Base-by-base conservation (phyloP, 2,797 vertebrate species). In the Sus cebifrons region DNA sequence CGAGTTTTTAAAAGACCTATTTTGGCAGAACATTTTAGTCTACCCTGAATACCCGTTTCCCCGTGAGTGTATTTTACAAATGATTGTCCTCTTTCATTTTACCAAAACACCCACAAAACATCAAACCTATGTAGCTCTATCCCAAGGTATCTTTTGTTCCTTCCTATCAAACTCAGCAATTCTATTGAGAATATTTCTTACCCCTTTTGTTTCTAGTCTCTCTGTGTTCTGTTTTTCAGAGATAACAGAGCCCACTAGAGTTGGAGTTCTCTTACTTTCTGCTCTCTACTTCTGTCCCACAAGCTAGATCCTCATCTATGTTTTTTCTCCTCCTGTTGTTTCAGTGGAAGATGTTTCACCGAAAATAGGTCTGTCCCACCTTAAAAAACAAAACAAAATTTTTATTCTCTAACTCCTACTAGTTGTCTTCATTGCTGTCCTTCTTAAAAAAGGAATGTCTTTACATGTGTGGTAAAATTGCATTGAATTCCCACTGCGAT, bases 91-190 rank as follows among this genome's bases (percentile, higher is more conserved):
- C 40, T 95, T 67, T 94, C 70, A 77, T 78, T 68, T 70, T 70
- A 89, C 56, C 82, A 36, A 75, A 84, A 56, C 36, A 79, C 25
- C 70, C 6, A 67, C 18, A 54, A 21, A 84, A 73, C 65, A 83
- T 74, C 58, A 52, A 83, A 36, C 58, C 77, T 36, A 64, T 3
- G 25, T 32, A 81, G 29, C n/a, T 81, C 14, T 60, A 29, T 64
- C 87, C 58, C 65, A 86, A 68, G 86, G 85, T 32, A 62, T 16
- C 40, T 91, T 92, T 91, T 84, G 13, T 84, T 91, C 49, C 58
- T 88, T 92, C 56, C n/a, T 73, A 10, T 94, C 32, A 89, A 91
- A 74, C 84, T 40, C 15, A 64, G 40, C 44, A 86, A 62, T 70
- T 94, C 60, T 49, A 27, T 5, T 86, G 70, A 82, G 75, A 70